A percentile compares a stretch with the other conserved stretches of the same genome.
Evolutionary conservation across 2,113 vertebrate genomes (phyloP).

Genomic region (Holacanthus passer): DNA sequence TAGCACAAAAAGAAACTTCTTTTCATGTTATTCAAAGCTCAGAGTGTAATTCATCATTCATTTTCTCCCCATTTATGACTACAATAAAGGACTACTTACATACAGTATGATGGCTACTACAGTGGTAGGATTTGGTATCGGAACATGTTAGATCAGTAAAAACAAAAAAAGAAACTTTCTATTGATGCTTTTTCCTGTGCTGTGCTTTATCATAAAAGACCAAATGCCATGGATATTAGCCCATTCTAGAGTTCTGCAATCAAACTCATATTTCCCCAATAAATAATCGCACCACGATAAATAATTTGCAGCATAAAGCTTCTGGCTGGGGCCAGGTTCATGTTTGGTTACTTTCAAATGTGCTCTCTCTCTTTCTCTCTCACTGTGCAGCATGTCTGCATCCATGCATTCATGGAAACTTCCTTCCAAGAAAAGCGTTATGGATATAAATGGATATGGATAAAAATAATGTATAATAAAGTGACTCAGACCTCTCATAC

Average conservation of each 20-base stretch:
- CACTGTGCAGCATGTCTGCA: background rate
- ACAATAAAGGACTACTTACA: background rate
- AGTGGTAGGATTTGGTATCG: background rate
- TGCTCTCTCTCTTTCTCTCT: background rate
- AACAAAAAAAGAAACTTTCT: background rate
- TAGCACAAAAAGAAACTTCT: background rate
- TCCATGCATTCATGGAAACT: background rate
- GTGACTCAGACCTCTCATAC: background rate
- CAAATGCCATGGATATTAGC: background rate
- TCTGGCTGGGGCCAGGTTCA: background rate
- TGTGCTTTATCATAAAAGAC: background rate
- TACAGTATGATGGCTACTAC: background rate
- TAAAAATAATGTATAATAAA: no score
- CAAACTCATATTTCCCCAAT: background rate
- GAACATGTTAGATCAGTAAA: background rate
- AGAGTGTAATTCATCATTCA: background rate
- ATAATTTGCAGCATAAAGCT: background rate
- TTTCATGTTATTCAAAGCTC: background rate
- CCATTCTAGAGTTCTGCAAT: background rate
- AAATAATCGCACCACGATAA: no score
- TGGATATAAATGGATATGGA: no score
- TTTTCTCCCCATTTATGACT: background rate
- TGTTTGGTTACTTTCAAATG: background rate
- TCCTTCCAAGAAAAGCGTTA: background rate
- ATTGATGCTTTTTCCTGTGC: background rate